These are phyloP conservation scores for Dicrostonyx torquatus DNA, from an alignment of 2,797 vertebrate genomes.

Conservation along the genomic window DNA sequence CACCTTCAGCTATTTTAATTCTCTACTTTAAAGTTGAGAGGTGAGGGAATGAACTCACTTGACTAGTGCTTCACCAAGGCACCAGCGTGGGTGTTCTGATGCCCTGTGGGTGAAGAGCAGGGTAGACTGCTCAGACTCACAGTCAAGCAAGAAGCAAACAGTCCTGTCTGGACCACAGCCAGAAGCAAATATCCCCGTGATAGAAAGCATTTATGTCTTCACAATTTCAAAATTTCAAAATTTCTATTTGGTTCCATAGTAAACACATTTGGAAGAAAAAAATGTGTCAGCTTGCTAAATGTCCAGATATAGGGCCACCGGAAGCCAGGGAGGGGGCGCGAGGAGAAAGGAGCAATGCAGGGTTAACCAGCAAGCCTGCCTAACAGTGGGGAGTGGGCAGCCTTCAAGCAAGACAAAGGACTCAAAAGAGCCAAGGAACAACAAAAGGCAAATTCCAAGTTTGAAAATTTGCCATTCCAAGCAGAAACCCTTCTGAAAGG, in stretches of 20 bases:
- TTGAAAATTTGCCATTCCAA: neutral
- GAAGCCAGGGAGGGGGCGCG: neutral
- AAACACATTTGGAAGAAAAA: slow-evolving; percentile 16
- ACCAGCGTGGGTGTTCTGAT: neutral
- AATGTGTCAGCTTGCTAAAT: neutral
- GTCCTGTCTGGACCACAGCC: neutral
- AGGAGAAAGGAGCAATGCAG: neutral
- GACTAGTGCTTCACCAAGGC: neutral
- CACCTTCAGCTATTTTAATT: neutral
- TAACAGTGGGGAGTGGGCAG: rapidly evolving
- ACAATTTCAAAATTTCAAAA: neutral
- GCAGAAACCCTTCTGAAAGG: neutral
- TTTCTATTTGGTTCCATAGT: neutral
- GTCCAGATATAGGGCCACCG: neutral
- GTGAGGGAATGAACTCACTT: neutral
- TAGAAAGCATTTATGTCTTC: neutral
- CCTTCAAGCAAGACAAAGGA: neutral
- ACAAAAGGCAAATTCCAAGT: neutral
- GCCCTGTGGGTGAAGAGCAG: neutral
- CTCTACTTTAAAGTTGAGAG: neutral
- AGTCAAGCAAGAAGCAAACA: neutral
- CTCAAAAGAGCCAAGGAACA: neutral
- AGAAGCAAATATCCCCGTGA: neutral
- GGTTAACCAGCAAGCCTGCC: neutral
- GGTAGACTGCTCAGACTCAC: neutral